Evolutionary conservation across 2,888 invertebrate species (phyloP).

Genomic region (Amblyteles armatorius): DNA sequence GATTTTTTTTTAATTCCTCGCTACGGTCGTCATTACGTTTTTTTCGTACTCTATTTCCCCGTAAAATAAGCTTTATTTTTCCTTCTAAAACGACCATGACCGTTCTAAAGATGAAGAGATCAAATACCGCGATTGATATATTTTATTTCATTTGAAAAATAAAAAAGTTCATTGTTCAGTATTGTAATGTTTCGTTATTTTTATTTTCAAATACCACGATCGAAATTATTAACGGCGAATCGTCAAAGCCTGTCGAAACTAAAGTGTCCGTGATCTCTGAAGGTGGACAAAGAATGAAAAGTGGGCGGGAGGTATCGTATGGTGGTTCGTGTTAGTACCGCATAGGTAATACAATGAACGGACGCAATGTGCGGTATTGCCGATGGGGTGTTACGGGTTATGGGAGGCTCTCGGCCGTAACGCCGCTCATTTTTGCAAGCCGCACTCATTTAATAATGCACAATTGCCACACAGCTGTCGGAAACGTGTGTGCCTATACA

Average conservation of each 20-base stretch:
- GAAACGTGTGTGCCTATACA: conserved; percentile 20
- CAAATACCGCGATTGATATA: background rate
- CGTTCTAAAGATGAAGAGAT: background rate
- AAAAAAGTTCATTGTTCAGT: background rate
- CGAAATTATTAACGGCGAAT: background rate
- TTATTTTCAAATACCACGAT: background rate
- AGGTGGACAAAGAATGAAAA: conserved; percentile 2
- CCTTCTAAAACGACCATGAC: no score
- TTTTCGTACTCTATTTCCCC: background rate
- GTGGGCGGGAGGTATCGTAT: conserved; percentile 13
- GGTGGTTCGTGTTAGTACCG: conserved; percentile 11
- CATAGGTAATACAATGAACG: conserved; percentile 1
- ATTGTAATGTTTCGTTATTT: background rate
- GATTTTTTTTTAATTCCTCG: background rate
- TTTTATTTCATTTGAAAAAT: background rate
- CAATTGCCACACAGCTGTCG: conserved; percentile 58
- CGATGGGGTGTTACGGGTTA: conserved; percentile 47
- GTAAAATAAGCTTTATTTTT: background rate
- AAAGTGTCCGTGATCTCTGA: background rate
- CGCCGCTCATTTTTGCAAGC: conserved; percentile 58
- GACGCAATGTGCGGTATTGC: conserved; percentile 9
- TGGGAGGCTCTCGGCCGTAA: conserved; percentile 43
- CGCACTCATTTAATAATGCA: conserved; percentile 54
- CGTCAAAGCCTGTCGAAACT: background rate
- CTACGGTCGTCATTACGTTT: background rate